phyloP scores from a whole-genome alignment of 2,888 invertebrate genomes.

The Chouioia cunea region DNA sequence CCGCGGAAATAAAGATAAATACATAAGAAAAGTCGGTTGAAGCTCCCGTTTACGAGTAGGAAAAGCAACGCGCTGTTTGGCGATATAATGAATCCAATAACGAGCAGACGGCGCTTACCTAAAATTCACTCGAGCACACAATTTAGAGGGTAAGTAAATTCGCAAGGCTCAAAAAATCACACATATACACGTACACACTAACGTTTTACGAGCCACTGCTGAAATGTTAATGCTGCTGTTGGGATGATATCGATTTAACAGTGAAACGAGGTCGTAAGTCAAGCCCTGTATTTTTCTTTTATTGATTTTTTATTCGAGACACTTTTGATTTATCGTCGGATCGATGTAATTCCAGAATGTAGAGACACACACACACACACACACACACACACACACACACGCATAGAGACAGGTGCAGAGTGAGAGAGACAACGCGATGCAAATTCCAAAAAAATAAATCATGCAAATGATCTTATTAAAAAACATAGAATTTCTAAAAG shows the following conservation, averaged over 20 bases:
- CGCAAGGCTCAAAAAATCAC: background rate
- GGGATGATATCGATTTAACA: slow-evolving; percentile 35
- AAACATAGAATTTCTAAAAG: slow-evolving; percentile 16
- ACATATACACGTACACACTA: too few relatives aligned
- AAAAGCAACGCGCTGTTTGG: slow-evolving; percentile 13
- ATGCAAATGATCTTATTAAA: slow-evolving; percentile 28
- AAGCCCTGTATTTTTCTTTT: slow-evolving; percentile 7
- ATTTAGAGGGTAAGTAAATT: too few relatives aligned
- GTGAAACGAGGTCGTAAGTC: slow-evolving; percentile 26
- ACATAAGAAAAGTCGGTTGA: too few relatives aligned
- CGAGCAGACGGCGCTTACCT: slow-evolving; percentile 7
- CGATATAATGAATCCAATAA: slow-evolving; percentile 38
- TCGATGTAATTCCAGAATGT: too few relatives aligned
- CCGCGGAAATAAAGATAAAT: too few relatives aligned
- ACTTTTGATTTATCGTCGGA: background rate
- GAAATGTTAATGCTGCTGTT: slow-evolving; percentile 21
- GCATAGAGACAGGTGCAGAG: too few relatives aligned
- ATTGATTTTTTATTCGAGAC: slow-evolving; percentile 23
- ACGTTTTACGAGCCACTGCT: too few relatives aligned
- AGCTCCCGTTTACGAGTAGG: background rate
- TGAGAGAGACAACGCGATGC: background rate
- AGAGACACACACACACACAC: too few relatives aligned
- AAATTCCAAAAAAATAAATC: slow-evolving; percentile 1
- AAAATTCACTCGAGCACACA: background rate
- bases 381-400: too few relatives aligned